These are phyloP conservation scores for Amphiprion ocellaris DNA, from an alignment of 2,113 vertebrate species.

Conservation along the genomic window DNA sequence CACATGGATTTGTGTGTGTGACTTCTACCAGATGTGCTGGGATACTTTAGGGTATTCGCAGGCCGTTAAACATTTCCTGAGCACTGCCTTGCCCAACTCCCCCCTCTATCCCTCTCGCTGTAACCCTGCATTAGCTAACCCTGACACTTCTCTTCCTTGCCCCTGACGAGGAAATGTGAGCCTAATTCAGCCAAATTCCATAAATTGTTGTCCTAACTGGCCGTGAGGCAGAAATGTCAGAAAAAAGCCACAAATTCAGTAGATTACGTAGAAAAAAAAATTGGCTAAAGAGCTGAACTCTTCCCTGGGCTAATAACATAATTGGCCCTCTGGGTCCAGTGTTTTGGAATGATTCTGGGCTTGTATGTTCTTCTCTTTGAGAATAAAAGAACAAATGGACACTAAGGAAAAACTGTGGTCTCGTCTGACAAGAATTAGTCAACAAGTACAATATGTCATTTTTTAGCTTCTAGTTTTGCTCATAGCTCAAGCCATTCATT, in stretches of 20 bases:
- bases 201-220: conserved; percentile 62
- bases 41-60: conserved; percentile 63
- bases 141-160: conserved; percentile 13
- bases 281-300: conserved; percentile 43
- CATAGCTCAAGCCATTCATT: conserved; percentile 30
- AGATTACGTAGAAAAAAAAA: conserved; percentile 39
- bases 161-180: conserved; percentile 51
- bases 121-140: conserved; percentile 52
- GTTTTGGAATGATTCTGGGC: conserved; percentile 33
- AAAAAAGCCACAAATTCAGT: conserved; percentile 35
- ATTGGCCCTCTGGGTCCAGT: conserved; percentile 58
- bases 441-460: conserved; percentile 28
- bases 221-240: not conserved
- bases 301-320: conserved; percentile 52
- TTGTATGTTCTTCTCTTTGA: conserved; percentile 8
- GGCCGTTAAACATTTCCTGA: conserved; percentile 76
- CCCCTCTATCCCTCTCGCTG: conserved; percentile 12
- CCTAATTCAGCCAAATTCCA: conserved; percentile 62
- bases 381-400: conserved; percentile 37
- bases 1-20: conserved; percentile 46
- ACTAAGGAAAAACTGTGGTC: conserved; percentile 1
- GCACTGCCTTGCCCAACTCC: conserved; percentile 21
- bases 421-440: conserved; percentile 16
- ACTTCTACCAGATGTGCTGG: conserved; percentile 70
- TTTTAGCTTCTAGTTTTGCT: conserved; percentile 29